Base-by-base conservation (phyloP, 2,113 vertebrate species). In the Coptodon bakossiorum region DNA sequence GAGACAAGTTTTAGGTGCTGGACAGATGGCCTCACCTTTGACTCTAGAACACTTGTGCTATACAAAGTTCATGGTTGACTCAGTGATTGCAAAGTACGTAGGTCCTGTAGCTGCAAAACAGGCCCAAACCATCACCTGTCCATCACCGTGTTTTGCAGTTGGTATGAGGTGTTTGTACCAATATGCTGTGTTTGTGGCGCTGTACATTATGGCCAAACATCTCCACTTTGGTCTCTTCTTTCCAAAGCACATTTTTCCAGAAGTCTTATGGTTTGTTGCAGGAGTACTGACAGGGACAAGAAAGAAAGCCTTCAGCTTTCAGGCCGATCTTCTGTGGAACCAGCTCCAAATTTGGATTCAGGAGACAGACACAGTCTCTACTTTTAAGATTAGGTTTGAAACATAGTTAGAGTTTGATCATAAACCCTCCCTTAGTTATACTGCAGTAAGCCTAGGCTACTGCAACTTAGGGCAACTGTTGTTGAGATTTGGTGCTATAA, bases 311-410 rank as follows among this genome's bases (percentile, higher is more conserved):
- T 63, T 63, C 31, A 5, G 17, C 9, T 5, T 63, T 63, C 59
- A 36, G 31, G 59, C 17, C 31, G 0, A 7, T 63, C 59, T 36
- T 36, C 59, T 63, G 31, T 63, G 59, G 59, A 63, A 63, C 59
- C 59, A 63, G 31, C 31, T 63, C 31, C 59, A 36, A 63, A 31
- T 63, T 36, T 63, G 6, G 59, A 63, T 63, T 36, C 31, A 63
- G 31, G 59, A 63, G 31, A 63, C 31, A 63, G 0, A 63, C 0
- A 36, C 17, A 12, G 31, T 63, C 59, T 63, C 31, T 63, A 9
- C 31, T 36, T 63, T 63, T 63, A 63, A 63, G 59, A 63, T 63
- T 63, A 63, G 31, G 59, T 63, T 36, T 63, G 17, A 66, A 36
- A 66, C 17, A 66, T 66, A 36, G 59, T 63, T 63, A 1, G 61